Evolutionary conservation across 2,797 vertebrate species (phyloP), one percentile per base, ranked within the genome.

Genomic region (Perodicticus potto): DNA sequence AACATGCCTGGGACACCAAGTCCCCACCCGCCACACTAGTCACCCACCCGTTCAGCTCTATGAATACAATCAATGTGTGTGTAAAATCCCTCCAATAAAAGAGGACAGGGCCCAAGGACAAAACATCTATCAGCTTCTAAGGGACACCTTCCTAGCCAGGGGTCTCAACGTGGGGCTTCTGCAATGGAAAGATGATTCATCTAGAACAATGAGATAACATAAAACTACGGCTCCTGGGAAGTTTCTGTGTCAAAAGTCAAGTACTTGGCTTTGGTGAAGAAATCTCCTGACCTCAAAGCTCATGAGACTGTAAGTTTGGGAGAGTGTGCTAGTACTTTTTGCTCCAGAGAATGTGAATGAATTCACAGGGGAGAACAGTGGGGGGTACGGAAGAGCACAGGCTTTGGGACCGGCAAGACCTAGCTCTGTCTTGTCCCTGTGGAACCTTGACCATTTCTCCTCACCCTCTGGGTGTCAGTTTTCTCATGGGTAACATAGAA

Each of bases 401-500:
- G 27, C 63, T 91, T 73, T 63, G 23, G 85, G 77, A 69, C 23
- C 16, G 89, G 32, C 34, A 37, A 76, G 19, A 73, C 27, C 13
- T 61, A 8, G 4, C 0, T 76, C 34, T 57, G 5, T 67, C 83
- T 34, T 70, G 40, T 32, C 12, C 72, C 40, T 57, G 1, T 65
- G 84, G 43, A 53, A 25, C 5, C 23, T 13, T 29, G 13, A 81
- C 45, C 16, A 3, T 55, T 49, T 70, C 83, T 82, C 20, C 57
- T 86, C 45, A 85, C 37, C 12, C 25, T 67, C n/a, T 49, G 19
- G 67, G 59, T 4, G 49, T 91, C 69, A 37, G 61, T 57, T 53
- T 72, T 81, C 72, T 91, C 25, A 34, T 90, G n/a, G 45, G 4
- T 87, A n/a, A n/a, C n/a, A n/a, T 72, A 95, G 57, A 95, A 72